Conservation (phyloP, 2,113 vertebrate genomes). For the Mesoclemmys tuberculata region DNA sequence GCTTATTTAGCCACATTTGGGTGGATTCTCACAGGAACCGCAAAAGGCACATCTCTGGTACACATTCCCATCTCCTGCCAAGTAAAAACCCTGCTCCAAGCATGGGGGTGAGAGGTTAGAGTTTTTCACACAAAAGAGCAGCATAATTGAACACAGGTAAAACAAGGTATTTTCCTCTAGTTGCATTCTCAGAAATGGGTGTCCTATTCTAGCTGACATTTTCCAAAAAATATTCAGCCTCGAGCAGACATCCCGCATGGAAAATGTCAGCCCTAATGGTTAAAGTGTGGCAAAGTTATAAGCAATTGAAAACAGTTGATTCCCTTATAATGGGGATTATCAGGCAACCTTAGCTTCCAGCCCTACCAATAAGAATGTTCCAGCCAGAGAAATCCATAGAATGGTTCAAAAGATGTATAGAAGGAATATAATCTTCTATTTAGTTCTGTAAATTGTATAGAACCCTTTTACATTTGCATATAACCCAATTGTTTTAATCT, state of each 20-base stretch:
- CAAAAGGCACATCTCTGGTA: neutral
- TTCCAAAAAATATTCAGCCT: neutral
- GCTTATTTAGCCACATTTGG: neutral
- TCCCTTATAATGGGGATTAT: too few species aligned
- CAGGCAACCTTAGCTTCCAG: too few species aligned
- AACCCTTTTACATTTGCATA: neutral
- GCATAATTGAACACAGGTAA: neutral
- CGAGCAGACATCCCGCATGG: neutral
- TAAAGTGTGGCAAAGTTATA: neutral
- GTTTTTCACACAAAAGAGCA: neutral
- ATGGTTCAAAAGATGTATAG: neutral
- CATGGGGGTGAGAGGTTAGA: neutral
- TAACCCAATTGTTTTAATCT: neutral
- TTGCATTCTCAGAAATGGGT: neutral
- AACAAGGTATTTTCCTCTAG: neutral
- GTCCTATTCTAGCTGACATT: neutral
- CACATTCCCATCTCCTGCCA: neutral
- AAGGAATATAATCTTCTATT: neutral
- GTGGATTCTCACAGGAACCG: neutral
- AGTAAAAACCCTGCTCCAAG: neutral
- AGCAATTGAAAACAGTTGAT: neutral
- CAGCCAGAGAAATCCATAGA: neutral
- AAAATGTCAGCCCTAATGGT: neutral
- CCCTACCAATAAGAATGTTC: neutral
- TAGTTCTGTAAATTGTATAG: neutral